Evolutionary conservation across 2,113 vertebrate species (phyloP).

Genomic region (Axis porcinus): DNA sequence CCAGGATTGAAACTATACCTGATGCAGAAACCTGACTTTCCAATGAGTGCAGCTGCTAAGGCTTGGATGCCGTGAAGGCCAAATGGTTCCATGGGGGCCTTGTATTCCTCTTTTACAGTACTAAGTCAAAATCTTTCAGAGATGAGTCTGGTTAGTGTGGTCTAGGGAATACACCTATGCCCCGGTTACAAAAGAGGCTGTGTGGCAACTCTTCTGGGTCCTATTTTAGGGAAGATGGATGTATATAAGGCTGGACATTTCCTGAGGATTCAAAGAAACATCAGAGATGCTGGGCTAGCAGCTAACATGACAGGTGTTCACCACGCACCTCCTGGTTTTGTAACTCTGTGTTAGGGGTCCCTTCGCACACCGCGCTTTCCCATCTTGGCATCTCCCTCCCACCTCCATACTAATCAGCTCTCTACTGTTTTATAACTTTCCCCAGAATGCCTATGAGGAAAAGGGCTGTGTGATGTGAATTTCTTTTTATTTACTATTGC

Average conservation of each 20-base stretch:
- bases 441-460: not conserved
- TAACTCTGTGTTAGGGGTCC: not conserved
- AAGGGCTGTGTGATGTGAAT: not conserved
- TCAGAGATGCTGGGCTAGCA: not conserved
- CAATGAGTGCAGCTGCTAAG: not conserved
- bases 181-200: not conserved
- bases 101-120: not conserved
- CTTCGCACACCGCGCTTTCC: accelerated
- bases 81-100: not conserved
- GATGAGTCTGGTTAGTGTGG: not conserved
- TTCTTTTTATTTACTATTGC: not conserved
- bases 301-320: not conserved
- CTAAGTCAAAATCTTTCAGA: not conserved
- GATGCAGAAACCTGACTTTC: not conserved
- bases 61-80: not conserved
- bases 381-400: not conserved
- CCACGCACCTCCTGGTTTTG: not conserved
- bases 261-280: not conserved
- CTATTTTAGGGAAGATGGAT: not conserved
- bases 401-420: not conserved
- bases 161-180: not conserved
- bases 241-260: not conserved
- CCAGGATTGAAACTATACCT: not conserved
- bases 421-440: not conserved
- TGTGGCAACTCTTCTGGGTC: not conserved